A percentile compares a stretch with the other conserved stretches of the same genome.
Evolutionary conservation across 2,888 invertebrate species (phyloP).

Genomic region (Uropetala carovei): DNA sequence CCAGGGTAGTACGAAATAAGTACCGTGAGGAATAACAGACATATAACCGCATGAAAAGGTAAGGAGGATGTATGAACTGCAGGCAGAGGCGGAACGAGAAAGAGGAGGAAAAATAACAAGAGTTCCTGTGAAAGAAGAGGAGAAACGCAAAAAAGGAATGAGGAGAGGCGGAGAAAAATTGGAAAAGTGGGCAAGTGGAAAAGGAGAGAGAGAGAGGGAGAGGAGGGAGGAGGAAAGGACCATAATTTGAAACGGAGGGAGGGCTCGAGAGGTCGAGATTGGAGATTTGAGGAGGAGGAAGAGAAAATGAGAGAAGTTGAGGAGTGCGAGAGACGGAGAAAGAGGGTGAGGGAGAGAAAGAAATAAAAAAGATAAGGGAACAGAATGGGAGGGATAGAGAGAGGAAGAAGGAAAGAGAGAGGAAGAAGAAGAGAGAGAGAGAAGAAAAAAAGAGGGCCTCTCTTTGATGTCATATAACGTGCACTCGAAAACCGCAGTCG

Average conservation of each 20-base stretch:
- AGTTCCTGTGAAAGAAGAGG: not conserved
- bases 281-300: not conserved
- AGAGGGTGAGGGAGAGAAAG: not conserved
- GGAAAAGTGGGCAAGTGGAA: not conserved
- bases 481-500: not conserved
- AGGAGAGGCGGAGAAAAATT: not conserved
- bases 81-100: not conserved
- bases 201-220: not conserved
- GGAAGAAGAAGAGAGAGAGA: not conserved
- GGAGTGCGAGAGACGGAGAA: not conserved
- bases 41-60: not conserved
- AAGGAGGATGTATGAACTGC: not conserved
- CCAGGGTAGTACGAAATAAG: not conserved
- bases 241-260: not conserved
- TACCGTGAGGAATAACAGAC: not conserved
- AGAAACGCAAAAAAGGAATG: not conserved
- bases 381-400: not conserved
- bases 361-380: not conserved
- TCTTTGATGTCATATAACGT: conserved; percentile 28
- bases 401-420: not conserved
- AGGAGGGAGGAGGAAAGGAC: not conserved
- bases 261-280: not conserved
- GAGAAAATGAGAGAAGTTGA: not conserved
- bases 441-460: not conserved
- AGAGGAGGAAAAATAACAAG: not conserved